Evolutionary conservation across 2,797 vertebrate species (phyloP).

Genomic region (Megaceryle alcyon): DNA sequence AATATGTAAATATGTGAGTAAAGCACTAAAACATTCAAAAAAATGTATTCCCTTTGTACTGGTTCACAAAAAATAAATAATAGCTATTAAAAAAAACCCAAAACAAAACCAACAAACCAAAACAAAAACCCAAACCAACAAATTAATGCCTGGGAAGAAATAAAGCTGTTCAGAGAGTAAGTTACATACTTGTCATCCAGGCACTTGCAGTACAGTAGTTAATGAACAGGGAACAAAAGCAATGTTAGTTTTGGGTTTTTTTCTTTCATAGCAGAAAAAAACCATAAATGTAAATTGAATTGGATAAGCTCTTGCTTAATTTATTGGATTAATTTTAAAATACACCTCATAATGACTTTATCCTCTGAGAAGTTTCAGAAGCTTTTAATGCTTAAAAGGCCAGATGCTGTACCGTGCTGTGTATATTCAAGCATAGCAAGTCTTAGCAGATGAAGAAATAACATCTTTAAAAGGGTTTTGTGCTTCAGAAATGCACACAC

Average conservation of each 20-base stretch:
- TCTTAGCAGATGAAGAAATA: slow-evolving; percentile 41
- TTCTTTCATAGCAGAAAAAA: not conserved
- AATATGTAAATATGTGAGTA: not conserved
- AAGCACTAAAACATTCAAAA: not conserved
- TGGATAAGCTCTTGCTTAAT: slow-evolving; percentile 53
- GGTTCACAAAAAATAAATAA: not conserved
- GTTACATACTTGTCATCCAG: not conserved
- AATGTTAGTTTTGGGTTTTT: not conserved
- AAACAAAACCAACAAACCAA: not conserved
- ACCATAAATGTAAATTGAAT: not conserved
- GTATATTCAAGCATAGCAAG: not conserved
- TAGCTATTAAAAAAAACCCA: not conserved
- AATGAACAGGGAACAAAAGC: not conserved
- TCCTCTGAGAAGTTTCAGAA: slow-evolving; percentile 31
- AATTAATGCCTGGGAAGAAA: not conserved
- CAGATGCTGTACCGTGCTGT: not conserved
- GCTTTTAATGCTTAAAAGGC: slow-evolving; percentile 44
- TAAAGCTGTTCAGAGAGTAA: not conserved
- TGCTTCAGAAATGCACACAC: slow-evolving; percentile 25
- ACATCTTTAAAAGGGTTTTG: slow-evolving; percentile 42
- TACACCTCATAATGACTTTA: slow-evolving; percentile 50
- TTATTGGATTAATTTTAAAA: slow-evolving; percentile 67
- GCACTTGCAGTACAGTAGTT: not conserved
- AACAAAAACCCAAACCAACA: not conserved
- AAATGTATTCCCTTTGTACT: not conserved